These are phyloP conservation scores for Mamestra configurata DNA, from an alignment of 1,140 invertebrate species.

Conservation along the genomic window DNA sequence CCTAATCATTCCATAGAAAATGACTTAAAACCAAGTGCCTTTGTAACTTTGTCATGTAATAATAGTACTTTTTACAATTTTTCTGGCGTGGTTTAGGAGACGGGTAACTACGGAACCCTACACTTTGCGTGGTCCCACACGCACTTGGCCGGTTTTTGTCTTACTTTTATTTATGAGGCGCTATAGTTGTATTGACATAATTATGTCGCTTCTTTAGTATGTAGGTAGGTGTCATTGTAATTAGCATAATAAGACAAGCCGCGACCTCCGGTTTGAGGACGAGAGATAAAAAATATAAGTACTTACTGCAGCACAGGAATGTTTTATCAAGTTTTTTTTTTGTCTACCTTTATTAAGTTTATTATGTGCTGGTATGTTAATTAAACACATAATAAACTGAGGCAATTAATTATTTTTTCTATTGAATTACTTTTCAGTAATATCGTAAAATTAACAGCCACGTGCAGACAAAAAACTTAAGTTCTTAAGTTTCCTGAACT, in stretches of 20 bases:
- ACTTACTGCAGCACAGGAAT: not conserved
- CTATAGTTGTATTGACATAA: constrained; percentile 33
- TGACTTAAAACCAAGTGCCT: too few relatives aligned
- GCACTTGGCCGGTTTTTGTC: constrained; percentile 33
- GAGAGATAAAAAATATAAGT: constrained; percentile 6
- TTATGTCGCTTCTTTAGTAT: constrained; percentile 28
- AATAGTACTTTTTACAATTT: too few relatives aligned
- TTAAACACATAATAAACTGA: too few relatives aligned
- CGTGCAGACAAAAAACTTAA: not conserved
- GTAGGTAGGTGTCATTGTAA: constrained; percentile 34
- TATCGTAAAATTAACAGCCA: not conserved
- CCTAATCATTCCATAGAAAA: too few relatives aligned
- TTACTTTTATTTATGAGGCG: constrained; percentile 41
- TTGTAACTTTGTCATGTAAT: too few relatives aligned
- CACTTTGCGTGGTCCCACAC: too few relatives aligned
- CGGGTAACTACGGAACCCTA: too few relatives aligned
- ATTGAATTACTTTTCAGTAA: not conserved
- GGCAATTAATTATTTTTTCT: not conserved
- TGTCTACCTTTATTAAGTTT: not conserved
- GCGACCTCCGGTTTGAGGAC: not conserved
- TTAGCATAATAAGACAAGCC: constrained; percentile 41
- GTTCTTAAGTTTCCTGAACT: too few relatives aligned
- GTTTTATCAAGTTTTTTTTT: not conserved
- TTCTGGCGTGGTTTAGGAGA: too few relatives aligned
- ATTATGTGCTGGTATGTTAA: not conserved